These are phyloP conservation scores for Callionymus lyra DNA, from an alignment of 2,113 vertebrate species.

Conservation along the genomic window DNA sequence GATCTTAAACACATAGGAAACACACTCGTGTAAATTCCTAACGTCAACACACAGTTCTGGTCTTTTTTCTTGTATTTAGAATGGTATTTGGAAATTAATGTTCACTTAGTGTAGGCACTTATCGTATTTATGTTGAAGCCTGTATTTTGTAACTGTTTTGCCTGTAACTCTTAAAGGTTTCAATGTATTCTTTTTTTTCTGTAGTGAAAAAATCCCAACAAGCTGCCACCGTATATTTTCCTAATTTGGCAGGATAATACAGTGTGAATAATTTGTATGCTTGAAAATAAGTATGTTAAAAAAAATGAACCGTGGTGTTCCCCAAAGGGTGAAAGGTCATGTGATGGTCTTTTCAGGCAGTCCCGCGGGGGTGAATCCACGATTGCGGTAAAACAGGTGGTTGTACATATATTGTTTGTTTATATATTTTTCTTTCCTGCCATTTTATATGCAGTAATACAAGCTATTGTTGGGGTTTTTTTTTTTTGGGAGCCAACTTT, in stretches of 20 bases:
- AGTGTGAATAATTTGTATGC: slow-evolving; percentile 98
- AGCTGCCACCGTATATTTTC: slow-evolving; percentile 98
- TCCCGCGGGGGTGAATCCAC: slow-evolving; percentile 72
- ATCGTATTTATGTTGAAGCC: slow-evolving; percentile 99
- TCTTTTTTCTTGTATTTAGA: slow-evolving; percentile 98
- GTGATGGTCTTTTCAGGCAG: slow-evolving; percentile 78
- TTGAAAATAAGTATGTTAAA: slow-evolving; percentile 76
- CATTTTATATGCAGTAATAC: slow-evolving; percentile 98
- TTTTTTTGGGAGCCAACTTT: slow-evolving; percentile 75
- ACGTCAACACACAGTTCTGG: slow-evolving; percentile 95
- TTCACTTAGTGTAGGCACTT: slow-evolving; percentile 98
- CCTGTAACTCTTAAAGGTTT: slow-evolving; percentile 97
- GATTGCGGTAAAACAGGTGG: slow-evolving; percentile 80
- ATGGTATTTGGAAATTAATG: slow-evolving; percentile 99
- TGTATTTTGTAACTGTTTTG: slow-evolving; percentile 97
- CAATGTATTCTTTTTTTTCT: slow-evolving; percentile 83
- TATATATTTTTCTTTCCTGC: slow-evolving; percentile 80
- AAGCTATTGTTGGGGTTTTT: slow-evolving; percentile 96
- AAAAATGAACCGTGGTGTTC: slow-evolving; percentile 77
- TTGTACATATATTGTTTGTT: slow-evolving; percentile 88
- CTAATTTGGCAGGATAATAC: slow-evolving; percentile 99
- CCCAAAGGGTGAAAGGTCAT: slow-evolving; percentile 81
- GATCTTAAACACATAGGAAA: slow-evolving; percentile 93
- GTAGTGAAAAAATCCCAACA: slow-evolving; percentile 91
- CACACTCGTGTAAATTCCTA: slow-evolving; percentile 95